Evolutionary conservation across 2,888 invertebrate species (phyloP), one percentile per base, ranked within the genome.

Genomic region (Antitype chi): DNA sequence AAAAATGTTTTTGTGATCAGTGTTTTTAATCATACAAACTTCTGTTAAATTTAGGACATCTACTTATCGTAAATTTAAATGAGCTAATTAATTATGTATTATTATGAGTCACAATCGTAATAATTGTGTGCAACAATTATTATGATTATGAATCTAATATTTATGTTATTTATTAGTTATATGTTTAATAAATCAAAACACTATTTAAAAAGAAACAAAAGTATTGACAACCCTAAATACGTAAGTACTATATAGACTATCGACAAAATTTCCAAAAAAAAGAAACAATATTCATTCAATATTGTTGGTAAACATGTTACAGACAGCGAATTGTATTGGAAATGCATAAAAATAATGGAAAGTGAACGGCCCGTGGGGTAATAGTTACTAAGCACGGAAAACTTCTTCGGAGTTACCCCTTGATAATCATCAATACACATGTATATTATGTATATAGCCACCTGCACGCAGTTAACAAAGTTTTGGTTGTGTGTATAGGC

Each of bases 341-440:
- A 88, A 87, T 88, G 86, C 89, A 89, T 89, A 85, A 85, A 85
- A 84, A 80, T 88, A 84, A 85, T 85, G 81, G 81, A 87, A 84
- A 87, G 74, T 67, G 82, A 83, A 76, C 71, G 67, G 69, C 57
- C 59, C 59, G 38, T 68, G 70, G 72, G 85, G 85, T 88, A 84
- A 88, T 88, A 86, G 88, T 81, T 74, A 38, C 76, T 49, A 67
- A 74, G 74, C 89, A 88, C 88, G 89, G 74, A 82, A 81, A 76
- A 81, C 60, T 81, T 80, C 57, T 79, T 69, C 32, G 25, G 38
- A 78, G 77, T 76, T 82, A 82, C 87, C 85, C 87, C 82, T 75
- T 79, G 77, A 84, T 81, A 73, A 79, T 75, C 75, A 79, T 63
- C 70, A 43, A 70, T 72, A 59, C 57, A 64, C 70, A 32, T 20